Evolutionary conservation across 2,888 invertebrate genomes (phyloP), one percentile per base, ranked within the genome.

Genomic region (Cantharis flavilabris): DNA sequence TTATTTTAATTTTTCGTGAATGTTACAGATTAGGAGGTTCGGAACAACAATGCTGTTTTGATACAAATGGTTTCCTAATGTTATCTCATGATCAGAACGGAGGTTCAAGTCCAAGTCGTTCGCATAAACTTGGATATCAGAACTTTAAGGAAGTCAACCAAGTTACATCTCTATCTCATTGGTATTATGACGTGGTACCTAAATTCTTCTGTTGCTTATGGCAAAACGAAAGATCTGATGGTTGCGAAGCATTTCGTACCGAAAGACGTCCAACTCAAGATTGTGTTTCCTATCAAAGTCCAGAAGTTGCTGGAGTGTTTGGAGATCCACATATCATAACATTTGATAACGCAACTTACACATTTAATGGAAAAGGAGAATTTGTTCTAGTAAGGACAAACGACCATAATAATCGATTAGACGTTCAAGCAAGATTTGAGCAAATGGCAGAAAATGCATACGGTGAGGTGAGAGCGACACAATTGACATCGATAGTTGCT

Each of bases 1-100:
- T 16, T 1, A 16, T 16, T 16, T 1, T 16, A 16, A 16, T 16
- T 16, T 16, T 16, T 16, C 16, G 1, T 16, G 1, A 16, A 16
- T 16, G 16, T 16, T 16, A 2, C 26, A 97, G 97, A 78, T 88
- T 94, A 76, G 96, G 97, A 88, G 97, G 97, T 28, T 94, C 96
- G 0, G 98, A 98, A 73, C 98, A 98, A 86, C 98, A 98, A 86
- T 99, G 99, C 84, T 99, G 99, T 87, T 99, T 99, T 87, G 98
- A 98, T 87, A 95, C 95, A 85, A 94, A 96, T 83, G 94, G 95
- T 2, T 96, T 93, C 88, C 91, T 99, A 26, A 96, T 98, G 95
- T 90, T 98, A 88, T 96, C 98, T 0, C 97, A 97, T 82, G 99
- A 99, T 88, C 97, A 98, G 84, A 95, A 96, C 90, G 97, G 97